Evolutionary conservation across 2,113 vertebrate genomes (phyloP).

Genomic region (Megaceryle torquata): DNA sequence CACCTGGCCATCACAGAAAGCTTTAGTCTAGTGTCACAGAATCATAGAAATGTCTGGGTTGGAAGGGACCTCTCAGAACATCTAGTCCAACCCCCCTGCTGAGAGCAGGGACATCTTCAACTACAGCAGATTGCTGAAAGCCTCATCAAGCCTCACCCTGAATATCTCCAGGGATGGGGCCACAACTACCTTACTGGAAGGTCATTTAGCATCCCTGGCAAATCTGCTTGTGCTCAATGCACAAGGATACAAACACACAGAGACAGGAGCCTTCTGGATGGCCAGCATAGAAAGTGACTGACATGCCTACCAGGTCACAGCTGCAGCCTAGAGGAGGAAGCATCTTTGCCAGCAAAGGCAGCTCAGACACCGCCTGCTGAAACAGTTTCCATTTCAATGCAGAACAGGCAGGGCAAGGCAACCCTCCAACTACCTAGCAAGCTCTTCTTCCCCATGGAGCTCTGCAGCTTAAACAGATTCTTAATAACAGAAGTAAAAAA

Average conservation of each 20-base stretch:
- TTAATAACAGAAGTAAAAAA: background rate
- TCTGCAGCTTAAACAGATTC: background rate
- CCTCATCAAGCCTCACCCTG: too few species aligned
- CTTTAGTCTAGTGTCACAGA: background rate
- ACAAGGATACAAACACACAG: background rate
- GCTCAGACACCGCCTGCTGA: background rate
- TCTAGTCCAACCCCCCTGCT: too few species aligned
- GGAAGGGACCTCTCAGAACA: too few species aligned
- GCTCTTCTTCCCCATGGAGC: background rate
- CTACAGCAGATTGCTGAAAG: too few species aligned
- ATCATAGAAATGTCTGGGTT: too few species aligned
- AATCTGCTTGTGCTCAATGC: background rate
- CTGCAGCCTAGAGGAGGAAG: background rate
- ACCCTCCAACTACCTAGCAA: background rate
- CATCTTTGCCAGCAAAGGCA: background rate
- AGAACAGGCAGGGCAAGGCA: background rate
- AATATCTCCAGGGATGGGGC: too few species aligned
- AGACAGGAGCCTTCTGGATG: background rate
- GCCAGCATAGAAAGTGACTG: background rate
- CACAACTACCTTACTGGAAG: too few species aligned
- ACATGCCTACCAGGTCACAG: background rate
- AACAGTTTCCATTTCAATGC: conserved; percentile 21
- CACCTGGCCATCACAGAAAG: background rate
- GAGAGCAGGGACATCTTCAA: too few species aligned
- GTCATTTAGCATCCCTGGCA: background rate